phyloP scores from a whole-genome alignment of 1,140 invertebrate genomes.

The Neoseiulus cucumeris region DNA sequence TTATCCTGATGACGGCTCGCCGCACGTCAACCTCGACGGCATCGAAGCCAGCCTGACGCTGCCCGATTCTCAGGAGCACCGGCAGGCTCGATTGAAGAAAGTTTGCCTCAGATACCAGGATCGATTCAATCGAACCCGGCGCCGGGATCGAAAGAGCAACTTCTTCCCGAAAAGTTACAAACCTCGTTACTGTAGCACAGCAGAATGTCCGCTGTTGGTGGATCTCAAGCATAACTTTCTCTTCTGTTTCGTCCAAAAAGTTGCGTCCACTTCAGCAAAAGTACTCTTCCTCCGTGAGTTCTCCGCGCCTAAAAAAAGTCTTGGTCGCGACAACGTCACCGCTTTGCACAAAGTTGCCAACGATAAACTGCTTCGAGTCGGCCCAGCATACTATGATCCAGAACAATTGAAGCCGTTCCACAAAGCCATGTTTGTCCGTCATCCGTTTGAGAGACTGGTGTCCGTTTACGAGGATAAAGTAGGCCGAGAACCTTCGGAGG shows the following conservation, averaged over 20 bases:
- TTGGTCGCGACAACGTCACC: slow-evolving; percentile 8
- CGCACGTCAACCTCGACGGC: neutral
- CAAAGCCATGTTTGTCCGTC: slow-evolving; percentile 25
- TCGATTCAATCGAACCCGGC: neutral
- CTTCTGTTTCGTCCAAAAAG: slow-evolving; percentile 22
- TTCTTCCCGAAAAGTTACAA: neutral
- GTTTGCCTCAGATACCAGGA: neutral
- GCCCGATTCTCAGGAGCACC: neutral
- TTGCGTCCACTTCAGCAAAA: slow-evolving; percentile 22
- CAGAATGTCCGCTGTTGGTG: slow-evolving; percentile 18
- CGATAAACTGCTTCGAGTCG: slow-evolving; percentile 18
- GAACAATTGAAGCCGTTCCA: slow-evolving; percentile 18
- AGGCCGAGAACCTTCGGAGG: slow-evolving; percentile 14
- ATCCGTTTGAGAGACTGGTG: slow-evolving; percentile 25
- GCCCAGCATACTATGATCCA: slow-evolving; percentile 16
- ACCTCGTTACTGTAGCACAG: slow-evolving; percentile 16
- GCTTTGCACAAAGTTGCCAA: slow-evolving; percentile 20
- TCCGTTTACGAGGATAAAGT: slow-evolving; percentile 25
- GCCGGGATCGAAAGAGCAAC: neutral
- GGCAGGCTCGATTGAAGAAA: neutral
- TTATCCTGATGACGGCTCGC: neutral
- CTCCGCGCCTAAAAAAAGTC: slow-evolving; percentile 11
- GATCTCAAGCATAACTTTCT: slow-evolving; percentile 16
- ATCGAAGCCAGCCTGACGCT: neutral
- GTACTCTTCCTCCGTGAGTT: slow-evolving; percentile 19